Percentiles rank a stretch among this genome's conserved stretches.
Conservation (phyloP, 35 echinoderm and acorn worm species). For the Heliocidaris erythrogramma region DNA sequence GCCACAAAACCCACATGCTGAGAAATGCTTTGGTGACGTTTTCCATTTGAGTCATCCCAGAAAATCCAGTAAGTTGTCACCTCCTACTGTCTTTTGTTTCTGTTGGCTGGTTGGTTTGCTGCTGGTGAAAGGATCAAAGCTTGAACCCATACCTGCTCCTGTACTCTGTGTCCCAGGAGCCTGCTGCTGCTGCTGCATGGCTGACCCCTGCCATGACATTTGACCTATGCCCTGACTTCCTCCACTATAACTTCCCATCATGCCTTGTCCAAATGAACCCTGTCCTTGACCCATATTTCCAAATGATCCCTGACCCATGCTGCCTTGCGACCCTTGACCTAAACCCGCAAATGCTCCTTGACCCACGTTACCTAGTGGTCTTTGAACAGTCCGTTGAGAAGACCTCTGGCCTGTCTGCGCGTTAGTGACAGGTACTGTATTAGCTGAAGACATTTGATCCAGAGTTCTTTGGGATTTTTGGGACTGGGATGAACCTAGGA, state of each 20-base stretch:
- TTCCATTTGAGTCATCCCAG: constrained; percentile 20
- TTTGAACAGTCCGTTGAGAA: constrained; percentile 29
- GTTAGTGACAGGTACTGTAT: constrained; percentile 7
- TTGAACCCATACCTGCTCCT: background rate
- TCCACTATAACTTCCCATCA: constrained; percentile 51
- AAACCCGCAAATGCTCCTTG: background rate
- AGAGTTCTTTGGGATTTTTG: constrained; percentile 64
- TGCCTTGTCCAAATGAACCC: constrained; percentile 7
- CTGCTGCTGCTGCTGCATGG: background rate
- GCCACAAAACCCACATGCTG: background rate
- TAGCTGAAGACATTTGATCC: constrained; percentile 76
- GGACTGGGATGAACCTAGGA: constrained; percentile 68
- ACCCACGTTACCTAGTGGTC: background rate
- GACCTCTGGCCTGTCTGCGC: constrained; percentile 31
- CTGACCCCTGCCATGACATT: background rate
- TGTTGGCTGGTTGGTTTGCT: background rate
- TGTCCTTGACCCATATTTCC: constrained; percentile 10
- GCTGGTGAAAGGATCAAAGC: constrained; percentile 55
- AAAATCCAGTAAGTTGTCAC: constrained; percentile 62
- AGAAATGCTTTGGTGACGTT: background rate
- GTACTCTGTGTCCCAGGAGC: background rate
- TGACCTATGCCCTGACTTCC: constrained; percentile 47
- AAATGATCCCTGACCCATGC: constrained; percentile 34
- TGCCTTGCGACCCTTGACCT: constrained; percentile 30
- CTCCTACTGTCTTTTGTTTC: background rate